Percentiles rank a stretch among this genome's conserved stretches.
phyloP scores from a whole-genome alignment of 2,797 vertebrate species.

The Naso thynnoides region DNA sequence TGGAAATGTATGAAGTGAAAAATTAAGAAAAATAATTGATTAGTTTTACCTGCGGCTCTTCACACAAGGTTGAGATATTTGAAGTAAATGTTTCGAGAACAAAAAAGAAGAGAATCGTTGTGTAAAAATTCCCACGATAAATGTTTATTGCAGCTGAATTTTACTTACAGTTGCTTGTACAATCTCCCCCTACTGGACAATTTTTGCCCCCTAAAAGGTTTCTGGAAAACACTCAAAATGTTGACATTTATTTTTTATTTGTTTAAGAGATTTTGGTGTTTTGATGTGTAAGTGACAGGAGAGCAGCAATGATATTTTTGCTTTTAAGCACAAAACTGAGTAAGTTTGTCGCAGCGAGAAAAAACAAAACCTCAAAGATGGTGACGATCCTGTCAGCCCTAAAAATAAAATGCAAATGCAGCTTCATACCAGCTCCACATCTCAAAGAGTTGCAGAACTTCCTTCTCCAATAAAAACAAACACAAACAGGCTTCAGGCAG shows the following conservation, averaged over 20 bases:
- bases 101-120: too few species aligned
- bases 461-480: neutral
- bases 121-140: too few species aligned
- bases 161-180: too few species aligned
- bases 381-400: neutral
- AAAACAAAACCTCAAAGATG: neutral
- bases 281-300: neutral
- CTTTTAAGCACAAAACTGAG: neutral
- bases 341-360: neutral
- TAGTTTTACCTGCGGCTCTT: too few species aligned
- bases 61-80: neutral
- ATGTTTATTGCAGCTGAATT: too few species aligned
- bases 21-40: too few species aligned
- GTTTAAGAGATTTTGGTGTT: neutral
- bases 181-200: too few species aligned
- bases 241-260: neutral
- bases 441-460: too few species aligned
- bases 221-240: neutral
- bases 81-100: too few species aligned
- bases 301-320: neutral
- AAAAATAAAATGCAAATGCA: neutral
- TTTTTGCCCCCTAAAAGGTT: too few species aligned
- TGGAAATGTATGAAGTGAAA: too few species aligned
- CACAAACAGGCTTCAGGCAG: neutral
- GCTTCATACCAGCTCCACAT: too few species aligned